Conservation (phyloP, 2,888 invertebrate species). For the Prosapia bicincta region DNA sequence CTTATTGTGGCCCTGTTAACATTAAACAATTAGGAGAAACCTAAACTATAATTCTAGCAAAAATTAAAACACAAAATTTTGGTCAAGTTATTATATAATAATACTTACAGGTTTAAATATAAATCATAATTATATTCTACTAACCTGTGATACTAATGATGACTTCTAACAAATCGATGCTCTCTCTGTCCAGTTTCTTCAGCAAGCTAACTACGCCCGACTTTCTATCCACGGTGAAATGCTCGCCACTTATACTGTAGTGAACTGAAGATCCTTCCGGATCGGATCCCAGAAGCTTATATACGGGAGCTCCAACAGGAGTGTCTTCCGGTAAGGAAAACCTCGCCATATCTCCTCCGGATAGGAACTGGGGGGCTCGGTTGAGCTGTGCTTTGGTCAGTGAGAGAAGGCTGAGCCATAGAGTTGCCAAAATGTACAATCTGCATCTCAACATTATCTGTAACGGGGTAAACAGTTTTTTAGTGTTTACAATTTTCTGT, state of each 20-base stretch:
- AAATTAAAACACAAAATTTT: too few relatives aligned
- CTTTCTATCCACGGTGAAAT: constrained; percentile 71
- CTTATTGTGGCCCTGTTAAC: too few relatives aligned
- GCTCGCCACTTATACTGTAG: constrained; percentile 79
- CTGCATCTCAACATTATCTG: neutral
- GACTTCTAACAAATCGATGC: constrained; percentile 65
- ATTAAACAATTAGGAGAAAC: too few relatives aligned
- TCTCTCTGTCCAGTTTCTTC: constrained; percentile 67
- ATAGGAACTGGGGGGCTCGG: constrained; percentile 69
- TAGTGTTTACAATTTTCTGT: too few relatives aligned
- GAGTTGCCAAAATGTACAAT: neutral
- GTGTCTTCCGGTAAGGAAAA: constrained; percentile 72
- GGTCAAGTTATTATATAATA: too few relatives aligned
- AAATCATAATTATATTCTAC: too few relatives aligned
- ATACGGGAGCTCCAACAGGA: constrained; percentile 69
- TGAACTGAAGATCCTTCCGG: constrained; percentile 69
- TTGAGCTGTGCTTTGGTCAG: constrained; percentile 48
- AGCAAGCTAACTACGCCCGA: constrained; percentile 72
- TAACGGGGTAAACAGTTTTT: too few relatives aligned
- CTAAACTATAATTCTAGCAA: too few relatives aligned
- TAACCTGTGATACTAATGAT: constrained; percentile 81
- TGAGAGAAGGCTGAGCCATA: neutral
- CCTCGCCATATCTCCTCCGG: constrained; percentile 74
- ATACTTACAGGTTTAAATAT: too few relatives aligned
- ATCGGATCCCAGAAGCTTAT: constrained; percentile 67